Conservation (phyloP, 64 coral and sea anemone species). For the Montipora efflorescens region DNA sequence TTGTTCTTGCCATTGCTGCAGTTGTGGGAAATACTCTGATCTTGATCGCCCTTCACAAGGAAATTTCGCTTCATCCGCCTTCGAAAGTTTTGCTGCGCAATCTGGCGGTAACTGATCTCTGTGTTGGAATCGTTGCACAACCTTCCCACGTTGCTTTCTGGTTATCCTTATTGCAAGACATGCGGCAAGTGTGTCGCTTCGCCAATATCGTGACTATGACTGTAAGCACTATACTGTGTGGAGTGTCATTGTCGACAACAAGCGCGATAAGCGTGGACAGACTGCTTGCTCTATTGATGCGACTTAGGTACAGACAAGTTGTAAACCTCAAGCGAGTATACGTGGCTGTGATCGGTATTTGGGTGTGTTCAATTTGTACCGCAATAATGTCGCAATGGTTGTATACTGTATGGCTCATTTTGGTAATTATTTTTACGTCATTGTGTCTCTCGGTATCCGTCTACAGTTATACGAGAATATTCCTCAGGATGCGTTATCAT, state of each 20-base stretch:
- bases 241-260: neutral
- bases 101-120: no score
- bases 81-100: neutral
- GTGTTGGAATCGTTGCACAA: no score
- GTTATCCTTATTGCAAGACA: neutral
- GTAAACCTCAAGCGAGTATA: neutral
- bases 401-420: neutral
- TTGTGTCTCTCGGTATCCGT: neutral
- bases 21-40: neutral
- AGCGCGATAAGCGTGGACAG: no score
- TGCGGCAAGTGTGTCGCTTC: no score
- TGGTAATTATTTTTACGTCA: neutral
- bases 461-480: neutral
- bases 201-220: neutral
- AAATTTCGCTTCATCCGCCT: neutral
- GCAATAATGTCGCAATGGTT: neutral
- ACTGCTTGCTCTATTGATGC: no score
- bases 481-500: neutral
- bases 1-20: neutral
- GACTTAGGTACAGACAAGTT: neutral
- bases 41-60: neutral
- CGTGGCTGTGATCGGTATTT: neutral
- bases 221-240: neutral
- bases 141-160: neutral
- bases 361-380: neutral